Percentiles rank a stretch among this genome's conserved stretches.
Conservation (phyloP, 1,140 invertebrate genomes). For the Oreohelix idahoensis region DNA sequence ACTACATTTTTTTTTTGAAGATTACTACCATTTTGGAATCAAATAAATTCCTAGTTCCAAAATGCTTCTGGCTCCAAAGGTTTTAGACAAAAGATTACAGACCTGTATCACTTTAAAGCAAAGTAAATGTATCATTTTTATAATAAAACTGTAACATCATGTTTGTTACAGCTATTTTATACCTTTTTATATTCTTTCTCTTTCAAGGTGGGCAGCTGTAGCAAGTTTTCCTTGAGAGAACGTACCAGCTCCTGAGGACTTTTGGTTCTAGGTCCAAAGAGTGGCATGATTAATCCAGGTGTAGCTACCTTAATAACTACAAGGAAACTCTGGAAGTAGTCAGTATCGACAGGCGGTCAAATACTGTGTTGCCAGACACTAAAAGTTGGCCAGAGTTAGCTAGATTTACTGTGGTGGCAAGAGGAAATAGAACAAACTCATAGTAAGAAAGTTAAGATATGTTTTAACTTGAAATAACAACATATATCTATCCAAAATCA, state of each 20-base stretch:
- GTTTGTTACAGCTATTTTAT: slow-evolving; percentile 48
- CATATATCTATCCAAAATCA: neutral
- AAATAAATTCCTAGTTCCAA: too few relatives aligned
- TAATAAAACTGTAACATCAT: neutral
- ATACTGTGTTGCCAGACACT: neutral
- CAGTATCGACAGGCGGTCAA: neutral
- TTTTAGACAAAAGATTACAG: too few relatives aligned
- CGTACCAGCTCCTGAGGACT: slow-evolving; percentile 71
- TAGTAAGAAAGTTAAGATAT: neutral
- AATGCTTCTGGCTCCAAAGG: too few relatives aligned
- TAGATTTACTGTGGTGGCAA: neutral
- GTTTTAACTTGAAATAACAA: neutral
- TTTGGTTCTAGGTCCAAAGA: slow-evolving; percentile 71
- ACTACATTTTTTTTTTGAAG: too few relatives aligned
- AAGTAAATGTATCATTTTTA: neutral
- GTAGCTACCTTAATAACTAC: neutral
- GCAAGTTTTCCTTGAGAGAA: slow-evolving; percentile 66
- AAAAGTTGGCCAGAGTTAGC: neutral
- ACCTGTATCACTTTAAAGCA: slow-evolving; percentile 63
- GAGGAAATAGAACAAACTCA: neutral
- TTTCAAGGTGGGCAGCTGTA: slow-evolving; percentile 30
- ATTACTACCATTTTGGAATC: too few relatives aligned
- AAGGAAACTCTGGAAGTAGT: neutral
- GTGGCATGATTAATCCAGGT: slow-evolving; percentile 60
- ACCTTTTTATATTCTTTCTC: slow-evolving; percentile 97